These are phyloP conservation scores for Apodemus agrarius DNA, from an alignment of 2,797 vertebrate species.

Conservation along the genomic window DNA sequence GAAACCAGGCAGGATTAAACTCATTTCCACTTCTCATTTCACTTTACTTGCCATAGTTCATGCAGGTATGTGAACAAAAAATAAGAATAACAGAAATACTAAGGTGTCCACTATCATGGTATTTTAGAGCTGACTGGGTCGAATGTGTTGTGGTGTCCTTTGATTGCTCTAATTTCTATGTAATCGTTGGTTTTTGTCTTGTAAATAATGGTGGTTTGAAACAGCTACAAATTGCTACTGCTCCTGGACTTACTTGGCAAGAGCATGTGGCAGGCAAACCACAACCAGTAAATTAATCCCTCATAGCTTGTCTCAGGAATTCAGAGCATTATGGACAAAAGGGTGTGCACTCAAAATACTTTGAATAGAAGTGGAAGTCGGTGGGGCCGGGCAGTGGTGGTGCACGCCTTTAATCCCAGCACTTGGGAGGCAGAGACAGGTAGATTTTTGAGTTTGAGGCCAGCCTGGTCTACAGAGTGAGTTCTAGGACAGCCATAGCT, in stretches of 20 bases:
- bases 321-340: constrained; percentile 42
- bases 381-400: too few relatives aligned
- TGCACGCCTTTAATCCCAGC: too few relatives aligned
- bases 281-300: constrained; percentile 64
- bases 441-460: too few relatives aligned
- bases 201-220: constrained; percentile 50
- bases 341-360: not conserved
- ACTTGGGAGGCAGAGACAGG: too few relatives aligned
- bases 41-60: not conserved
- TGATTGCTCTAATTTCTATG: constrained; percentile 64
- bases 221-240: constrained; percentile 52
- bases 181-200: constrained; percentile 64
- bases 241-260: constrained; percentile 60
- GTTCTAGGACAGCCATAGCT: too few relatives aligned
- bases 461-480: too few relatives aligned
- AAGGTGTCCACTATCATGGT: not conserved
- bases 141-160: not conserved
- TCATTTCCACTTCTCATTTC: not conserved
- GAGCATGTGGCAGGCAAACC: constrained; percentile 43
- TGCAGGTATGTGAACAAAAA: constrained; percentile 32
- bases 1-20: not conserved
- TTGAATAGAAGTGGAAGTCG: constrained; percentile 51
- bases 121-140: constrained; percentile 24
- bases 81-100: not conserved
- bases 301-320: constrained; percentile 22